Conservation (phyloP, 2,888 invertebrate species). For the Rambutsinella grinnellia region DNA sequence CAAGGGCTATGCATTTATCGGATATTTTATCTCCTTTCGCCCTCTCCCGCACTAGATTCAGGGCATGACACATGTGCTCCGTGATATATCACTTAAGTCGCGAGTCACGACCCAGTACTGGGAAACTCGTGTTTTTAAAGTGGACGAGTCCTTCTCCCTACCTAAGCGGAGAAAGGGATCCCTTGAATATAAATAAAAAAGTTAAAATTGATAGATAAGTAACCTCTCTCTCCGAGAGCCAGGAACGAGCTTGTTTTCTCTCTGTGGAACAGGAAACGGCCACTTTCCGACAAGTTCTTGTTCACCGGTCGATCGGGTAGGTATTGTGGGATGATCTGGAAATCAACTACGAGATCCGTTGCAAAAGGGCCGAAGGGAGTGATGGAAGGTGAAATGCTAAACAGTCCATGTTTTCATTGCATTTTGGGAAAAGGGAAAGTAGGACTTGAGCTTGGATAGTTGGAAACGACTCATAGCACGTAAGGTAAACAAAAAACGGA, state of each 20-base stretch:
- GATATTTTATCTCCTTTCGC: constrained; percentile 31
- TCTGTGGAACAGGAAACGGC: not conserved
- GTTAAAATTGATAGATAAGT: constrained; percentile 42
- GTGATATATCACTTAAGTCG: constrained; percentile 37
- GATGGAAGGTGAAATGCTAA: constrained; percentile 17
- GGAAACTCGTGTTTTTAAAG: too few species aligned
- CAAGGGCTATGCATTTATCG: constrained; percentile 4
- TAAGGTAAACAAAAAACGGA: too few species aligned
- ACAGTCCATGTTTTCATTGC: too few species aligned
- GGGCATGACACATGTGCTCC: constrained; percentile 40
- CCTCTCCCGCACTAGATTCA: constrained; percentile 21
- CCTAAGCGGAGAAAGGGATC: constrained; percentile 8
- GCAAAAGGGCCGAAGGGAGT: constrained; percentile 19
- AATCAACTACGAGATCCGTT: constrained; percentile 2
- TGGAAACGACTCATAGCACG: too few species aligned
- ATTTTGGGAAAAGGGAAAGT: too few species aligned
- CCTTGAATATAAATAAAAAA: constrained; percentile 37
- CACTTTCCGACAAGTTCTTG: too few species aligned
- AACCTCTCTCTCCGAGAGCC: too few species aligned
- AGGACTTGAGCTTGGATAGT: too few species aligned
- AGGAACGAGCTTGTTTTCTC: not conserved
- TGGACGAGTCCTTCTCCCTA: too few species aligned
- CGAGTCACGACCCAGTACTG: too few species aligned
- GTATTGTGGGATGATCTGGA: constrained; percentile 17
- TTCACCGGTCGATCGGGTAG: too few species aligned